Evolutionary conservation across 2,113 vertebrate genomes (phyloP).

Genomic region (Hyaena hyaena): DNA sequence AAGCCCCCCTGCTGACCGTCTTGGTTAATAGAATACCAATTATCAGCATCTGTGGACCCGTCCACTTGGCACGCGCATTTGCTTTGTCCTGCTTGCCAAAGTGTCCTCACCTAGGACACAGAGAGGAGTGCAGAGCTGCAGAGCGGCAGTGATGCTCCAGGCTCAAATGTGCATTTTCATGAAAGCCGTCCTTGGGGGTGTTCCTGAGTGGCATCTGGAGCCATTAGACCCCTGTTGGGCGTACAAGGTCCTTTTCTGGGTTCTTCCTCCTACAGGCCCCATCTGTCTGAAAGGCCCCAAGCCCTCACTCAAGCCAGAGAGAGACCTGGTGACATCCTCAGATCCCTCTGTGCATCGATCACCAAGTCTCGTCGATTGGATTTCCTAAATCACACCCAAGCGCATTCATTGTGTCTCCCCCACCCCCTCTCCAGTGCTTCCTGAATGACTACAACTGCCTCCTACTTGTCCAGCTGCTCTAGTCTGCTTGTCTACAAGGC

Average conservation of each 20-base stretch:
- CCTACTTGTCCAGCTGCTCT: background rate
- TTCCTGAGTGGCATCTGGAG: background rate
- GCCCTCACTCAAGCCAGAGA: background rate
- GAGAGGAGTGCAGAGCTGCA: background rate
- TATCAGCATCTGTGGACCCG: background rate
- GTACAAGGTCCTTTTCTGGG: background rate
- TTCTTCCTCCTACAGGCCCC: background rate
- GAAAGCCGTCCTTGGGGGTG: background rate
- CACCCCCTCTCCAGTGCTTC: background rate
- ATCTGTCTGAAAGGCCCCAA: background rate
- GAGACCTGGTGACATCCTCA: background rate
- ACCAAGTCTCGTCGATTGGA: background rate
- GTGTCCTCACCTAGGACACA: background rate
- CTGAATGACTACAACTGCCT: background rate
- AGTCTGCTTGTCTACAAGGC: too few relatives aligned
- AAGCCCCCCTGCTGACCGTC: background rate
- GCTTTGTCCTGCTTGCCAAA: background rate
- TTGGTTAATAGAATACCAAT: conserved; percentile 37
- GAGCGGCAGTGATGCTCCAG: background rate
- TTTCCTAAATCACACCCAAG: background rate
- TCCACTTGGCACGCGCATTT: background rate
- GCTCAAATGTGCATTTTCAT: background rate
- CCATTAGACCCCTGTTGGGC: background rate
- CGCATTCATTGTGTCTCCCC: background rate
- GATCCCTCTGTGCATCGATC: background rate